Conservation (phyloP, 2,113 vertebrate genomes). For the Pleuronectes platessa region DNA sequence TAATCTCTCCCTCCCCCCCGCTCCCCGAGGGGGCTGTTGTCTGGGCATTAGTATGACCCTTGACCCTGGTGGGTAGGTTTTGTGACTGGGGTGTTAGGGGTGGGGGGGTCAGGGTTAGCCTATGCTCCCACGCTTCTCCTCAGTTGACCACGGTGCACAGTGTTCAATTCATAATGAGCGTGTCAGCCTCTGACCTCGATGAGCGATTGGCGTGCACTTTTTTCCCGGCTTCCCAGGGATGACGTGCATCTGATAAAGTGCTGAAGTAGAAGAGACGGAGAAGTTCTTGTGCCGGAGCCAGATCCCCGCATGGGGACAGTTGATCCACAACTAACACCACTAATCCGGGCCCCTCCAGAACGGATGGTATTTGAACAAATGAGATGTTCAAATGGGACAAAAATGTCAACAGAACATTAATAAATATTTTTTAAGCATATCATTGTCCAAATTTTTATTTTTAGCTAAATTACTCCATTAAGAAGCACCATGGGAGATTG, state of each 20-base stretch:
- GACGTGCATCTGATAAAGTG: slow-evolving; percentile 34
- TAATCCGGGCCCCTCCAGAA: slow-evolving; percentile 55
- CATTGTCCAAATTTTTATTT: neutral
- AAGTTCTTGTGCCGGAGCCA: slow-evolving; percentile 27
- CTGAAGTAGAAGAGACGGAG: slow-evolving; percentile 24
- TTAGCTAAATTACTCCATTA: neutral
- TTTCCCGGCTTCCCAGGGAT: slow-evolving; percentile 4
- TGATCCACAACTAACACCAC: slow-evolving; percentile 62
- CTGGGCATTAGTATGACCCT: slow-evolving; percentile 26
- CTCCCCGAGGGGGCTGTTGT: slow-evolving; percentile 37
- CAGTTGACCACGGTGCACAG: slow-evolving; percentile 10
- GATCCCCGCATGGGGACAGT: slow-evolving; percentile 49
- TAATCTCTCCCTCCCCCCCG: slow-evolving; percentile 34
- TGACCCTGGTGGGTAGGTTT: slow-evolving; percentile 41
- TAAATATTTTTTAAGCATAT: neutral
- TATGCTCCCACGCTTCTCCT: neutral
- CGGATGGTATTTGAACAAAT: slow-evolving; percentile 48
- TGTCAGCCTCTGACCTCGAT: slow-evolving; percentile 44
- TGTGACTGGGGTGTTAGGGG: neutral
- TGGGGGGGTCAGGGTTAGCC: neutral
- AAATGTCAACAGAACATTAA: slow-evolving; percentile 8
- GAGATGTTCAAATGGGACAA: neutral
- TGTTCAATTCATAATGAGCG: slow-evolving; percentile 58
- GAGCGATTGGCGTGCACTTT: slow-evolving; percentile 28
- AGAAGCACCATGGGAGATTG: neutral